Base-by-base conservation (phyloP, 2,888 invertebrate species). In the Prenolepis imparis region DNA sequence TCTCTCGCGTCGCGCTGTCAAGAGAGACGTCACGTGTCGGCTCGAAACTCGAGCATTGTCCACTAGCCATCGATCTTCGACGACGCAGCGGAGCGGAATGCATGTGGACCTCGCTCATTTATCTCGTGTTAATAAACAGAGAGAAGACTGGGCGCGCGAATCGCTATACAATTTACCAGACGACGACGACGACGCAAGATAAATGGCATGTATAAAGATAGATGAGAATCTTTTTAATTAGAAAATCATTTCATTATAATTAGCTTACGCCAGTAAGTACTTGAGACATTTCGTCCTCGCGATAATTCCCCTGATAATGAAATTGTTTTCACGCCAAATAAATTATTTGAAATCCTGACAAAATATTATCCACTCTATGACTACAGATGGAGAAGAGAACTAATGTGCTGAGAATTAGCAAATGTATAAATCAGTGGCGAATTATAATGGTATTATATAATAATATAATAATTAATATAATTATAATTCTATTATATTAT, bases 21-120 rank as follows among this genome's bases (percentile, higher is more conserved):
- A 21, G 32, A 18, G 67, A 39, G 18, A 66, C 52, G 36, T 75
- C 52, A 24, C 73, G 57, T 28, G 57, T 28, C 39, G n/a, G 44
- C 6, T 9, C 44, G 64, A 61, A 73, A 74, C 44, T 74, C 44
- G 61, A 18, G 36, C 32, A 32, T 74, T 57, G 18, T 74, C 21
- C 74, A n/a, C 44, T 28, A 3, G 3, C 24, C 15, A 15, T 63
- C 44, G 74, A 73, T 57, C 28, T 24, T 18, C 4, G 24, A 24
- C 1, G 28, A 41, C 28, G 41, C 59, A 44, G 41, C n/a, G 41
- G 41, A 39, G 18, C 59, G 36, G 12, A 4, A 39, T 24, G 21
- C 21, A 24, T 28, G 48, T 28, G 48, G n/a, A 24, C 1, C 48
- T 48, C 9, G 21, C 36, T 74, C 61, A 41, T 41, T 74, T 61